These are phyloP conservation scores for Paracyprichromis sp. DNA, from an alignment of 2,113 vertebrate genomes.

Conservation along the genomic window DNA sequence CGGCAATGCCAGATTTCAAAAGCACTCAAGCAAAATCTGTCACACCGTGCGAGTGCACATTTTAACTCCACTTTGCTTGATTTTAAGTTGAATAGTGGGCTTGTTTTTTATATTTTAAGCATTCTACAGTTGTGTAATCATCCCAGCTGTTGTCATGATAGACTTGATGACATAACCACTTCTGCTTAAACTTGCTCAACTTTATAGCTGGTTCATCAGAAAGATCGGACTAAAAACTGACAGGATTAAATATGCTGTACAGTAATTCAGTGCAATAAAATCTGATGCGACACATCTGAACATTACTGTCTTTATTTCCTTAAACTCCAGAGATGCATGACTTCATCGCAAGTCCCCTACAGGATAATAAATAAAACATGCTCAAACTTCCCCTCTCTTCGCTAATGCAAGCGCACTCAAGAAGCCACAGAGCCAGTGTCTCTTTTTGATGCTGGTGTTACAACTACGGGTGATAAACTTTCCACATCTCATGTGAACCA, in stretches of 20 bases:
- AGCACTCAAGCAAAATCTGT: background rate
- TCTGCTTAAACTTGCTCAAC: background rate
- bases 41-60: background rate
- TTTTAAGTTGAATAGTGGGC: background rate
- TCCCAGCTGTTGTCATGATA: background rate
- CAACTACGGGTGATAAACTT: background rate
- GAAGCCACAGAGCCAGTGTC: background rate
- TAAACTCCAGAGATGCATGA: background rate
- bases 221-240: background rate
- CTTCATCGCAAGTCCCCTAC: background rate
- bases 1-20: background rate
- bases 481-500: background rate
- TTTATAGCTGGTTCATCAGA: background rate
- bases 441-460: background rate
- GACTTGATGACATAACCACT: background rate
- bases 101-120: background rate
- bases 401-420: background rate
- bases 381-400: background rate
- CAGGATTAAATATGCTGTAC: background rate
- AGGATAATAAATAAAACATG: background rate
- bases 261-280: background rate
- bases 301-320: background rate
- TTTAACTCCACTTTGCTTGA: background rate
- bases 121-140: background rate
- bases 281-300: background rate